Percentiles rank a stretch among this genome's conserved stretches.
phyloP scores from a whole-genome alignment of 2,888 invertebrate species.

The Phasia obesa region DNA sequence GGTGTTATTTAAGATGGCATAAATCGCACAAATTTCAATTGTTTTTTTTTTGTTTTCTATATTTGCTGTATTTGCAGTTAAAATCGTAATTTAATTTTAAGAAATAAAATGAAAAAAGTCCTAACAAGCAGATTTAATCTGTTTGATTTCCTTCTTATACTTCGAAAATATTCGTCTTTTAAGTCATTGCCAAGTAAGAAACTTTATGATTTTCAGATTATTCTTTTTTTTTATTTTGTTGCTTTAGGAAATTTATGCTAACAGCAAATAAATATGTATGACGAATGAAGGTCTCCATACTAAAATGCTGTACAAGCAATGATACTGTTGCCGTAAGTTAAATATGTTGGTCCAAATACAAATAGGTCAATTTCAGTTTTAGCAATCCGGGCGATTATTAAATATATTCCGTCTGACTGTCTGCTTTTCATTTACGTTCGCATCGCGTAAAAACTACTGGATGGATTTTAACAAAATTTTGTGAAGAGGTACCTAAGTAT shows the following conservation, averaged over 20 bases:
- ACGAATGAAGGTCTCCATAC: not conserved
- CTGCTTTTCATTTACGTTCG: too few species aligned
- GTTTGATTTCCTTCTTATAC: constrained; percentile 26
- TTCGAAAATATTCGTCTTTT: constrained; percentile 9
- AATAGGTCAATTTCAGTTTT: too few species aligned
- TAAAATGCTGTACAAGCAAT: too few species aligned
- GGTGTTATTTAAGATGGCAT: not conserved
- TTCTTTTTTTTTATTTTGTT: not conserved
- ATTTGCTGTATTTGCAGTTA: constrained; percentile 34
- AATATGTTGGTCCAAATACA: too few species aligned
- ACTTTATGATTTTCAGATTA: constrained; percentile 9
- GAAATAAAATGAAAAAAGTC: not conserved
- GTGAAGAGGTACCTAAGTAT: too few species aligned
- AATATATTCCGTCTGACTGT: too few species aligned
- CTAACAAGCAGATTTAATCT: constrained; percentile 29
- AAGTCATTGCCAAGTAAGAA: constrained; percentile 17
- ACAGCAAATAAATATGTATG: constrained; percentile 34
- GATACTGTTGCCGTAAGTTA: too few species aligned
- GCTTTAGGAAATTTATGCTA: constrained; percentile 31
- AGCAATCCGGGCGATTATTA: too few species aligned
- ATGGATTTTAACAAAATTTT: too few species aligned
- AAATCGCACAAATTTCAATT: constrained; percentile 3
- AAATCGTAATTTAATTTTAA: constrained; percentile 45
- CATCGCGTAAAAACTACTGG: too few species aligned
- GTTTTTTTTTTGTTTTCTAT: not conserved